Conservation (phyloP, 2,797 vertebrate species). For the Sarcophilus harrisii region DNA sequence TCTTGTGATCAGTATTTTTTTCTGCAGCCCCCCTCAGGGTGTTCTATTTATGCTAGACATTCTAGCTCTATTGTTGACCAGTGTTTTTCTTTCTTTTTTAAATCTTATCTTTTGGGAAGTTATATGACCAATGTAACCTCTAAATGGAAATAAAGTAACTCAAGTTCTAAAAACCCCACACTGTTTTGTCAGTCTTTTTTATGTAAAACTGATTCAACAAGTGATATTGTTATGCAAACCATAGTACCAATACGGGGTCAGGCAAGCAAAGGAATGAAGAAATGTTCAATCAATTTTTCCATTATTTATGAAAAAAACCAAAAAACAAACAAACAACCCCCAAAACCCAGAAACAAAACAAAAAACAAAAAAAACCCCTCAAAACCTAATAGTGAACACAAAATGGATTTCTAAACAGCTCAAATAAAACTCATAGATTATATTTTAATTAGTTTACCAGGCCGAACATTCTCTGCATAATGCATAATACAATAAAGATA, state of each 20-base stretch:
- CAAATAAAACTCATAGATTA: background rate
- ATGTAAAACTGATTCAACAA: background rate
- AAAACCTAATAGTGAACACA: background rate
- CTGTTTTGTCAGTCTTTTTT: background rate
- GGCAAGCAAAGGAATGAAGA: background rate
- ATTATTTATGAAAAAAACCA: background rate
- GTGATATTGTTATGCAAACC: background rate
- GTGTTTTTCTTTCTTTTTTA: background rate
- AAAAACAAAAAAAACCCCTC: background rate
- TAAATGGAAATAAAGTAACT: too few species aligned
- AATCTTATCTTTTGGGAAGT: background rate
- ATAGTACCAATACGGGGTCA: background rate
- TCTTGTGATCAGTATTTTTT: too few species aligned
- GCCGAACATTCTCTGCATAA: constrained; percentile 31
- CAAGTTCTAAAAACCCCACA: background rate
- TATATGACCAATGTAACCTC: too few species aligned
- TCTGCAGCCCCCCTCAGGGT: too few species aligned
- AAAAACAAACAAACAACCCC: background rate
- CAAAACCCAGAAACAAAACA: background rate
- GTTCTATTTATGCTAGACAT: too few species aligned
- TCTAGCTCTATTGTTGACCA: background rate
- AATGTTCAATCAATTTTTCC: background rate
- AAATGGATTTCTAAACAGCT: background rate
- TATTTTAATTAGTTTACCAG: background rate
- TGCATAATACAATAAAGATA: constrained; percentile 76